Conservation (phyloP, 2,888 invertebrate species). For the Trachelus stipa region DNA sequence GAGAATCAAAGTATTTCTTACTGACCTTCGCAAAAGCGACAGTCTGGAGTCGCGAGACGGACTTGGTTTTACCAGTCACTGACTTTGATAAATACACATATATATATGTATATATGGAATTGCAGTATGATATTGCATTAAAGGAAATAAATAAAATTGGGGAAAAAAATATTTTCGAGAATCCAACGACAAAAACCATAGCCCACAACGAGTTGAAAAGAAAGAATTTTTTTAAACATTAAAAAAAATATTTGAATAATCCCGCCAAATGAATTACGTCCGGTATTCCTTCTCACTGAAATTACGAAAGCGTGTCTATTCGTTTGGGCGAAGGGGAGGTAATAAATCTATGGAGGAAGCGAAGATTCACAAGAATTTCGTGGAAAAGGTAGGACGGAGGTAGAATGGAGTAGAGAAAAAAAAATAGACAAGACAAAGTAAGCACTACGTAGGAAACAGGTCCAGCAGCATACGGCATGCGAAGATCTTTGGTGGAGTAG, state of each 20-base stretch:
- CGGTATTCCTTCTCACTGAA: not conserved
- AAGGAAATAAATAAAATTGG: conserved; percentile 24
- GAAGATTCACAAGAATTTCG: not conserved
- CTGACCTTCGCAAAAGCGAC: conserved; percentile 1
- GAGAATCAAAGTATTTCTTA: conserved; percentile 4
- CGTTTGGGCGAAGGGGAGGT: not conserved
- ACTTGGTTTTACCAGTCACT: conserved; percentile 5
- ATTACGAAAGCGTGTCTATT: not conserved
- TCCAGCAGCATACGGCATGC: not conserved
- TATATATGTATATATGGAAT: not conserved
- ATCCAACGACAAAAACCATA: no score
- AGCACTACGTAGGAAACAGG: not conserved
- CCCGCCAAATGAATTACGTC: not conserved
- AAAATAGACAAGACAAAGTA: not conserved
- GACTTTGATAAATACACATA: not conserved
- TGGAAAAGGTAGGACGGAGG: not conserved
- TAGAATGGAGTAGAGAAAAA: not conserved
- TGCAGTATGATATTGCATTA: not conserved
- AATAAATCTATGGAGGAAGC: not conserved
- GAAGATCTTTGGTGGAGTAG: not conserved
- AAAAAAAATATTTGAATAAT: no score
- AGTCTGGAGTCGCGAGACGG: not conserved
- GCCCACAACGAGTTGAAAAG: no score
- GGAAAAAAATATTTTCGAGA: conserved; percentile 27
- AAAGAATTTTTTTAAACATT: not conserved